Conservation (phyloP, 2,888 invertebrate species). For the Ophion slaviceki region DNA sequence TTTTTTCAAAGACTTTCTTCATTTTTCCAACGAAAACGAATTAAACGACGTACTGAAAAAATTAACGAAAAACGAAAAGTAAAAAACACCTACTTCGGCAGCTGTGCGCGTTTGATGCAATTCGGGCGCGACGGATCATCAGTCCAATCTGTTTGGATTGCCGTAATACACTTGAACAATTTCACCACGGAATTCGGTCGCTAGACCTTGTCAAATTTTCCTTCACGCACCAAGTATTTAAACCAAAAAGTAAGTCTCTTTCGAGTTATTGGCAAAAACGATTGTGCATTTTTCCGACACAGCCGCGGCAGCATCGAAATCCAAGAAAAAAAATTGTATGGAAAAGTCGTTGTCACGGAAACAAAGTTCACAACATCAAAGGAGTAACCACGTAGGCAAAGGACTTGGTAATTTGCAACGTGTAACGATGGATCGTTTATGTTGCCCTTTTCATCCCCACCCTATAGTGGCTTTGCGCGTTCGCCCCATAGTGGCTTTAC, state of each 20-base stretch:
- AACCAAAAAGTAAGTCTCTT: neutral
- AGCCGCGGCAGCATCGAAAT: conserved; percentile 27
- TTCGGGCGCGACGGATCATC: too few species aligned
- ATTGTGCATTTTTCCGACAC: conserved; percentile 10
- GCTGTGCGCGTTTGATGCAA: too few species aligned
- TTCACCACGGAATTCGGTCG: neutral
- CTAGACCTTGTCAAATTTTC: neutral
- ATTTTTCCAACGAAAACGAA: too few species aligned
- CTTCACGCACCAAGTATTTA: neutral
- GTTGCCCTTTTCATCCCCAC: neutral
- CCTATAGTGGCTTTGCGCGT: neutral
- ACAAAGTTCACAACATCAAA: conserved; percentile 47
- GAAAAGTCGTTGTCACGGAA: conserved; percentile 42
- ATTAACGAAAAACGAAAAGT: too few species aligned
- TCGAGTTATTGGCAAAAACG: neutral
- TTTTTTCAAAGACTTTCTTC: too few species aligned
- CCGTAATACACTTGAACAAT: too few species aligned
- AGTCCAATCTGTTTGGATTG: too few species aligned
- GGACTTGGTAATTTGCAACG: too few species aligned
- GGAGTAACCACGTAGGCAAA: conserved; percentile 43
- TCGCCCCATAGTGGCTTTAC: neutral
- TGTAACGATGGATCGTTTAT: neutral
- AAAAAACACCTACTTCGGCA: too few species aligned
- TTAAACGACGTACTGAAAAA: too few species aligned
- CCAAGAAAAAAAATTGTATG: conserved; percentile 5